A percentile compares a stretch with the other conserved stretches of the same genome.
phyloP scores from a whole-genome alignment of 2,888 invertebrate genomes.

The Tipula lateralis region DNA sequence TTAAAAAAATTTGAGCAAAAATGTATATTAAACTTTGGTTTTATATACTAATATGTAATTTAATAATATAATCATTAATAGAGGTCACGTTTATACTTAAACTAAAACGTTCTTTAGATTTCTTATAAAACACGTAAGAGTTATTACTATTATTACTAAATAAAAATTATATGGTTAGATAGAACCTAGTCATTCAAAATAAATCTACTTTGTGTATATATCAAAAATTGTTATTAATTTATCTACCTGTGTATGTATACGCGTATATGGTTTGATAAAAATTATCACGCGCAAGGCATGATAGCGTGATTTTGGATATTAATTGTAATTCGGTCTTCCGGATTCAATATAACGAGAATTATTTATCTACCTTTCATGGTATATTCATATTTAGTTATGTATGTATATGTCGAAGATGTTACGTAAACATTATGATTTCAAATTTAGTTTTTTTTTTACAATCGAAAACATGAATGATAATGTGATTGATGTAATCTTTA shows the following conservation, averaged over 20 bases:
- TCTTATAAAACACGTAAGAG: not conserved
- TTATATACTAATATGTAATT: no score
- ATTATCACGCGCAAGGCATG: not conserved
- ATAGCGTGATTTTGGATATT: not conserved
- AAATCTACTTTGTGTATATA: not conserved
- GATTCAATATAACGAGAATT: not conserved
- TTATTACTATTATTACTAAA: not conserved
- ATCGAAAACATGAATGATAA: not conserved
- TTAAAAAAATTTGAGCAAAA: no score
- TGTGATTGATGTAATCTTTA: not conserved
- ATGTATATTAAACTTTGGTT: no score
- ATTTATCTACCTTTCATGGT: not conserved
- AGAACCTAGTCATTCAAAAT: not conserved
- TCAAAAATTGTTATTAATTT: not conserved
- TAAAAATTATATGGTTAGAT: not conserved
- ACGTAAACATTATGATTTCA: not conserved
- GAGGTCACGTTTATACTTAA: not conserved
- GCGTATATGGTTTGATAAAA: not conserved
- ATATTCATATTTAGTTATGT: not conserved
- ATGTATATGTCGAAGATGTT: not conserved
- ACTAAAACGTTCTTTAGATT: not conserved
- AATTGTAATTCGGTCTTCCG: not conserved
- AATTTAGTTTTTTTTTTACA: not conserved
- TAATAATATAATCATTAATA: not conserved
- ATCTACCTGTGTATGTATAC: not conserved